Percentiles rank a stretch among this genome's conserved stretches.
These are phyloP conservation scores for Rhimphoctona megacephalus DNA, from an alignment of 2,888 invertebrate genomes.

Conservation along the genomic window DNA sequence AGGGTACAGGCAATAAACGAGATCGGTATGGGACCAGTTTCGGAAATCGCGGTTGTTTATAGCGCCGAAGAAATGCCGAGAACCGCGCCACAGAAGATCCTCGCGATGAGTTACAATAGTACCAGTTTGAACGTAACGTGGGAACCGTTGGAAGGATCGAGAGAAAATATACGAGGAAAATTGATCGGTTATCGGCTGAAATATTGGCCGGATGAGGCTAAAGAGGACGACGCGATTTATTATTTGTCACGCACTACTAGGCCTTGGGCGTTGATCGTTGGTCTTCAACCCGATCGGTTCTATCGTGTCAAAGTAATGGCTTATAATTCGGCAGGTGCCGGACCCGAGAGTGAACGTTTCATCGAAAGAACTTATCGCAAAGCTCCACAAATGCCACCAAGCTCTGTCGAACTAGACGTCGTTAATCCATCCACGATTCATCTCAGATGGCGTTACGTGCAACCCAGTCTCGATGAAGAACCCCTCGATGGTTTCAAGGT, in stretches of 20 bases:
- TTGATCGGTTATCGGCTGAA: constrained; percentile 97
- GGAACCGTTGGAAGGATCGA: constrained; percentile 93
- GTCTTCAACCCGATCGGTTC: constrained; percentile 95
- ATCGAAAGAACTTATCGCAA: constrained; percentile 95
- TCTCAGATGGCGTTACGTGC: constrained; percentile 97
- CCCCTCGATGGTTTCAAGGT: constrained; percentile 97
- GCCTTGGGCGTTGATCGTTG: constrained; percentile 96
- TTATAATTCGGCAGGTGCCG: constrained; percentile 97
- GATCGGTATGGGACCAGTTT: constrained; percentile 93
- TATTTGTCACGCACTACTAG: constrained; percentile 93
- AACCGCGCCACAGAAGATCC: constrained; percentile 93
- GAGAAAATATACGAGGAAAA: constrained; percentile 94
- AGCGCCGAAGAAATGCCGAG: constrained; percentile 97
- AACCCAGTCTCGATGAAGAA: constrained; percentile 95
- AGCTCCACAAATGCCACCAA: constrained; percentile 97
- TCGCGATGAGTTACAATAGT: constrained; percentile 93
- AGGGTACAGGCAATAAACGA: constrained; percentile 94
- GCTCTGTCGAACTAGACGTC: constrained; percentile 94
- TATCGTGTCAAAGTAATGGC: constrained; percentile 98
- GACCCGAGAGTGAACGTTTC: constrained; percentile 96
- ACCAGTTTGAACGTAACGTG: constrained; percentile 97
- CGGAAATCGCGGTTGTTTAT: constrained; percentile 90
- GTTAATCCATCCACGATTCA: constrained; percentile 94
- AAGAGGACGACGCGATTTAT: constrained; percentile 92
- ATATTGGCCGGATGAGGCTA: constrained; percentile 93